Percentiles rank a stretch among this genome's conserved stretches.
Evolutionary conservation across 2,113 vertebrate species (phyloP).

Genomic region (Stegastes partitus): DNA sequence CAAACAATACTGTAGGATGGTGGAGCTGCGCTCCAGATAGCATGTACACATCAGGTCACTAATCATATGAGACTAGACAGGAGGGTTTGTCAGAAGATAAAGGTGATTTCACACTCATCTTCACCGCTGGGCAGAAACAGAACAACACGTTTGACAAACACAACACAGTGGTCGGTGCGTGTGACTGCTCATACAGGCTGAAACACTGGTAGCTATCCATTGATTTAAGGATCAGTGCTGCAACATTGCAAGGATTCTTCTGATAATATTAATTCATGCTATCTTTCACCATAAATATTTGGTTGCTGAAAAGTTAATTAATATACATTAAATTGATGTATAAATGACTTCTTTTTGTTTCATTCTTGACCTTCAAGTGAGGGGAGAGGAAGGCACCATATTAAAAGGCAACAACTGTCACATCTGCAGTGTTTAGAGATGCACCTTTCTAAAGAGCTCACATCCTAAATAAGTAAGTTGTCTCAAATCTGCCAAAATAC

Average conservation of each 20-base stretch:
- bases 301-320: conserved; percentile 5
- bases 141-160: conserved; percentile 10
- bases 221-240: neutral
- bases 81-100: conserved; percentile 14
- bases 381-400: neutral
- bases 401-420: neutral
- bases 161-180: conserved; percentile 10
- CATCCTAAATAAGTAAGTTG: neutral
- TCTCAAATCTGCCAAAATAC: neutral
- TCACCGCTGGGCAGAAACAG: conserved; percentile 29
- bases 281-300: neutral
- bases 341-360: neutral
- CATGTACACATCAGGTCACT: conserved; percentile 44
- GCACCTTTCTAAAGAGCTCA: conserved; percentile 1
- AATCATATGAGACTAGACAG: conserved; percentile 31
- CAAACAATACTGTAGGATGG: conserved; percentile 40
- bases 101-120: conserved; percentile 50
- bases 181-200: neutral
- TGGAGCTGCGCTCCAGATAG: conserved; percentile 48
- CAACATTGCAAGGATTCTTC: neutral
- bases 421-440: neutral
- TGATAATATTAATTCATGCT: neutral
- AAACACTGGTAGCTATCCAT: neutral
- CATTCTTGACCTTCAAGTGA: neutral
- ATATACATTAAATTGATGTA: neutral